Base-by-base conservation (phyloP, 1,140 invertebrate species). In the Drosophila ercepeae region DNA sequence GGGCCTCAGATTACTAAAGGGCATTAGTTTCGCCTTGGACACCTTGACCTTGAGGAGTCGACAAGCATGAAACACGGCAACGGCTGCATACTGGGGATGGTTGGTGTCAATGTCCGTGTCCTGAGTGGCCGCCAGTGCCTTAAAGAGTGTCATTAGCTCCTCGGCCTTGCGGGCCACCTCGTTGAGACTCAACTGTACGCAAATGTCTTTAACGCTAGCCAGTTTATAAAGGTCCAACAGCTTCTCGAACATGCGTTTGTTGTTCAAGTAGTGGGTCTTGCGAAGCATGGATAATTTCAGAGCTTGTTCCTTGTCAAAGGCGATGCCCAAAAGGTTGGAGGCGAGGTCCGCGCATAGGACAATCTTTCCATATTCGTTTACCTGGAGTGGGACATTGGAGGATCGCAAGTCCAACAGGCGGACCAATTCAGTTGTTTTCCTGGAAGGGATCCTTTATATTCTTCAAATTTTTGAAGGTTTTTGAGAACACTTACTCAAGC, bases 1-100 rank as follows among this genome's bases (percentile, higher is more conserved):
- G 11, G 89, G 76, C 8, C 89, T 91, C 48, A 92, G 71, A 46
- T 91, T 89, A 72, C 92, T 92, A 39, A 89, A 84, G 9, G 81
- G 61, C 58, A 89, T 75, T 4, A 92, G 48, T 58, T 92, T 89
- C 5, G 73, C 4, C 54, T 92, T 92, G 5, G 89, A 67, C 1
- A 90, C 76, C 59, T 91, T 92, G 9, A 89, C 79, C 29, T 90
- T 88, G 7, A 88, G 79, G 16, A 91, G 78, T 65, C 90, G 92
- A 55, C 92, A 92, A 25, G 92, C 91, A 9, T 91, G 89, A 53
- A 90, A 92, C 0, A 92, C 91, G 4, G 92, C 92, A 68, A 91
- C 91, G 4, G 91, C 79, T 16, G 88, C 83, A 68, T 92, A 92
- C 57, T 92, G 92, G 6, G 92, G 92, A 76, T 92, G 92, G 3